Evolutionary conservation across 2,888 invertebrate species (phyloP), one percentile per base, ranked within the genome.

Genomic region (Toxonevra muliebris): DNA sequence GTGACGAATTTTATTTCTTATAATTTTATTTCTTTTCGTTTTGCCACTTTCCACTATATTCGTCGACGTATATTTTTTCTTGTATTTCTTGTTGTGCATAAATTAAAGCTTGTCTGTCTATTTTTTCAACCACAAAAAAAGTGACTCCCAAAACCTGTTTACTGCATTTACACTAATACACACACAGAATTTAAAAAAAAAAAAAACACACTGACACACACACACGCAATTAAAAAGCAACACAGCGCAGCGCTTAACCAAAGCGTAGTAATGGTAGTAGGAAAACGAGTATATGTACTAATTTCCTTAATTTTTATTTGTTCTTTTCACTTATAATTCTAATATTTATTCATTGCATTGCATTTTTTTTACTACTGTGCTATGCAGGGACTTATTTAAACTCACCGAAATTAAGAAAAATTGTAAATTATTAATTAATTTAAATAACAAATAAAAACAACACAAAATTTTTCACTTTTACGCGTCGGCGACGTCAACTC

Each of bases 391-490:
- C 41, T 17, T 19, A 19, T 66, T 50, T 4, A 66, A 30, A 66
- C 66, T 66, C 66, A 66, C 66, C 66, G 57, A 66, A 66, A 61
- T 57, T 42, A 61, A 52, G 40, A 43, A 57, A 12, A 61, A 61
- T 50, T 57, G 40, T 17, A 61, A 61, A 66, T 50, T 66, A 66
- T 66, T 54, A 58, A 58, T 59, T 65, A 79, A 80, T 75, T 76
- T 78, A 52, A 77, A 76, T 74, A 72, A 78, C 76, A 78, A 80
- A 79, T 76, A 79, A 74, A 77, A 76, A 78, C 77, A 77, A 72
- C 71, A 71, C 73, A 74, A 76, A 72, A 72, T 71, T 67, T 72
- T 55, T 64, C 66, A 74, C 71, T 76, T 73, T 73, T 69, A 73
- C 74, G 66, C 71, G 74, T 74, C 73, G 76, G 73, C 76, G 77